Percentiles rank a stretch among this genome's conserved stretches.
Conservation (phyloP, 2,113 vertebrate species). For the Falco punctatus region DNA sequence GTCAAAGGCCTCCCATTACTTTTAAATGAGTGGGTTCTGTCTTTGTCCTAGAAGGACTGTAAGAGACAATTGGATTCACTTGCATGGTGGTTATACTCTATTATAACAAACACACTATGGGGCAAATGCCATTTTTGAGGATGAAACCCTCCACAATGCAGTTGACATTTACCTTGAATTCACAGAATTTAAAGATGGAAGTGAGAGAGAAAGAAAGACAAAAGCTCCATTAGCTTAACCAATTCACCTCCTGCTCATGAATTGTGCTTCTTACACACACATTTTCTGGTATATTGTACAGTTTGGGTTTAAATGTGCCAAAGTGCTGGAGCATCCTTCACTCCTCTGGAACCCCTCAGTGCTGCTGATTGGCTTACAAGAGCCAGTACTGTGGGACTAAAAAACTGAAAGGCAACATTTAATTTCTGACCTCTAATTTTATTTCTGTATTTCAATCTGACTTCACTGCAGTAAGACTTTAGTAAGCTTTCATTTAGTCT, state of each 20-base stretch:
- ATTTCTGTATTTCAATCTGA: background rate
- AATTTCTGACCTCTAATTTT: background rate
- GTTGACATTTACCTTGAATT: background rate
- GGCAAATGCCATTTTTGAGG: background rate
- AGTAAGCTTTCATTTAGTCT: background rate
- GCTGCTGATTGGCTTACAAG: background rate
- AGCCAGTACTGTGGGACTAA: background rate
- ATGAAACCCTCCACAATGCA: background rate
- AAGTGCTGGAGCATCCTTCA: background rate
- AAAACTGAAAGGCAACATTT: background rate
- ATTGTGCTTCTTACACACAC: background rate
- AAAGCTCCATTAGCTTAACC: background rate
- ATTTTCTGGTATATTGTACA: background rate
- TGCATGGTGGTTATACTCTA: background rate
- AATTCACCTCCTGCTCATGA: background rate
- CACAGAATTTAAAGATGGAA: background rate
- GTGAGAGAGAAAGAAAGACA: background rate
- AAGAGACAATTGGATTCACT: background rate
- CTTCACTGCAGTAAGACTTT: background rate
- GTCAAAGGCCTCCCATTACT: background rate
- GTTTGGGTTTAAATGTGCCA: background rate
- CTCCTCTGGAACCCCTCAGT: background rate
- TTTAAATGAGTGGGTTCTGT: background rate
- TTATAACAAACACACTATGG: background rate
- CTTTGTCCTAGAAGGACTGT: background rate